A percentile compares a stretch with the other conserved stretches of the same genome.
phyloP scores from a whole-genome alignment of 2,888 invertebrate genomes.

The Ptycholaimellus sp. region DNA sequence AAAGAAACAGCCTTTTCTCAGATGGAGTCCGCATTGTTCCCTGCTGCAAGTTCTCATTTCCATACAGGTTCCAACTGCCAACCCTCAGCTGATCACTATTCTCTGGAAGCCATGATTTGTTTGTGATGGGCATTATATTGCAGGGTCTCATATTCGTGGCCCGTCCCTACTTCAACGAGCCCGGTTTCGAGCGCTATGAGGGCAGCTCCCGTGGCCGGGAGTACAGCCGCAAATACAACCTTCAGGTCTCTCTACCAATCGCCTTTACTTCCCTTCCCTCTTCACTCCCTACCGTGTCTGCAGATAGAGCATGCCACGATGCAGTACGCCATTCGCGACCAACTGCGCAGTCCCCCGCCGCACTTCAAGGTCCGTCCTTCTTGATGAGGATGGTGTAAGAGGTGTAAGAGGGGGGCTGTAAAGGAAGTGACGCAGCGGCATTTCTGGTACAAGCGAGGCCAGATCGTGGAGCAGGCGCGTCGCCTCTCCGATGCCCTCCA shows the following conservation, averaged over 20 bases:
- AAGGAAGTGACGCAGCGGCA: conserved; percentile 20
- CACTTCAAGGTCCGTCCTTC: conserved; percentile 14
- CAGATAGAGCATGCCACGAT: conserved; percentile 24
- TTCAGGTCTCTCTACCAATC: conserved; percentile 5
- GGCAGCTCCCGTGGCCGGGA: conserved; percentile 20
- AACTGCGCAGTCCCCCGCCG: conserved; percentile 14
- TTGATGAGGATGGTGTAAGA: neutral
- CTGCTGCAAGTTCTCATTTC: conserved; percentile 23
- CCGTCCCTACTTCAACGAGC: conserved; percentile 42
- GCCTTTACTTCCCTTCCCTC: neutral
- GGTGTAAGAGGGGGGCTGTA: conserved; percentile 2
- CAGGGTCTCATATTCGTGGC: conserved; percentile 38
- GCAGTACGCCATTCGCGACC: conserved; percentile 22
- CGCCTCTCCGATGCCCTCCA: too few relatives aligned
- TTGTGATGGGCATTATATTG: too few relatives aligned
- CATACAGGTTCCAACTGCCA: conserved; percentile 16
- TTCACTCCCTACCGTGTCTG: too few relatives aligned
- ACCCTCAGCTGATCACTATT: neutral
- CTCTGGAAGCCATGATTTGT: neutral
- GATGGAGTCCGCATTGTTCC: conserved; percentile 23
- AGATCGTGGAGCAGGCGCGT: conserved; percentile 15
- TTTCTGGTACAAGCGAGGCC: conserved; percentile 20
- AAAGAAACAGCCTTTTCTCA: too few relatives aligned
- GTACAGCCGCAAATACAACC: conserved; percentile 19
- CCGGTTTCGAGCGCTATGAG: conserved; percentile 34